Evolutionary conservation across 2,113 vertebrate species (phyloP).

Genomic region (Limnothrissa miodon): DNA sequence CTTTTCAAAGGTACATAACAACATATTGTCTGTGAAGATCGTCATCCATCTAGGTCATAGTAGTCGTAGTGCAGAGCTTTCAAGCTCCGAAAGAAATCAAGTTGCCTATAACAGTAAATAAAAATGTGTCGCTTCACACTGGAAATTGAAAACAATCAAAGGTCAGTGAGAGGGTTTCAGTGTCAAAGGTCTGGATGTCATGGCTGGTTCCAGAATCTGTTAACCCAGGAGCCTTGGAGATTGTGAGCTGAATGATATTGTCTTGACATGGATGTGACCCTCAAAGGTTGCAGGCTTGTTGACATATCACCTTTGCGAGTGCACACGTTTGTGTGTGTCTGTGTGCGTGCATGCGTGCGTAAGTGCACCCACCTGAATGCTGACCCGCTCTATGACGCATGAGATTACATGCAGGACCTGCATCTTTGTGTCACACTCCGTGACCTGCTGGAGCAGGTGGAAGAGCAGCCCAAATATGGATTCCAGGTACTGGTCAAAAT

Average conservation of each 20-base stretch:
- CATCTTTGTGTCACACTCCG: slow-evolving; percentile 98
- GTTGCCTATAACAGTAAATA: no score
- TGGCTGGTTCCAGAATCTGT: neutral
- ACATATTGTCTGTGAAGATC: no score
- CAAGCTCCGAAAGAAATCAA: no score
- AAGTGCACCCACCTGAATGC: slow-evolving; percentile 80
- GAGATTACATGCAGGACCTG: slow-evolving; percentile 95
- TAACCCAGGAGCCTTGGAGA: neutral
- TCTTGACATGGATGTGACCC: neutral
- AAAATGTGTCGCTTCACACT: no score
- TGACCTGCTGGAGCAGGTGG: slow-evolving; percentile 93
- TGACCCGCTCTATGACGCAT: slow-evolving; percentile 95
- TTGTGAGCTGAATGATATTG: neutral
- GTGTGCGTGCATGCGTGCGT: neutral
- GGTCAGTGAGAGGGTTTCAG: neutral
- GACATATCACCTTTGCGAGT: neutral
- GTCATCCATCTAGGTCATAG: no score
- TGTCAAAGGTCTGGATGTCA: no score
- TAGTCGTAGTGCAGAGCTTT: no score
- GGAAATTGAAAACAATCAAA: neutral
- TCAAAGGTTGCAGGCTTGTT: neutral
- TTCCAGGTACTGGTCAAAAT: slow-evolving; percentile 90
- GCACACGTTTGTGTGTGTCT: neutral
- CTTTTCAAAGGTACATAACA: no score
- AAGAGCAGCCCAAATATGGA: slow-evolving; percentile 92